These are phyloP conservation scores for Conistra vaccinii DNA, from an alignment of 2,888 invertebrate species.

Conservation along the genomic window DNA sequence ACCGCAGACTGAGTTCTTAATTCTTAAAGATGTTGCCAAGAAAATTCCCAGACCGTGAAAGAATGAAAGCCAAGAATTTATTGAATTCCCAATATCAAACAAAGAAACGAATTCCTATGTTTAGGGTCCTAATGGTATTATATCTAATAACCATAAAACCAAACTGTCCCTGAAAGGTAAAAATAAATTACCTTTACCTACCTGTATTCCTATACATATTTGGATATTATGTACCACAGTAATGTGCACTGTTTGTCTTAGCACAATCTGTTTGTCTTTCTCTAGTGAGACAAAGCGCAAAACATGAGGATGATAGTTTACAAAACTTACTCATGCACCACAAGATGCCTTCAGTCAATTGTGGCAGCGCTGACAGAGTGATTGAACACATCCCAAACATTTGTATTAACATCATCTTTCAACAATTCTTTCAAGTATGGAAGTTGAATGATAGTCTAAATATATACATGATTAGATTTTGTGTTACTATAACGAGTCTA, in stretches of 20 bases:
- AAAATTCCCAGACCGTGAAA: not conserved
- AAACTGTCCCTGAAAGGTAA: not conserved
- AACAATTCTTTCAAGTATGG: not conserved
- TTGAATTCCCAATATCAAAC: not conserved
- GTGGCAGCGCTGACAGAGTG: conserved; percentile 28
- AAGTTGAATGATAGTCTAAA: conserved; percentile 26
- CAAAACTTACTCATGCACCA: conserved; percentile 41
- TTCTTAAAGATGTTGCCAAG: not conserved
- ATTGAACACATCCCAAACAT: conserved; percentile 48
- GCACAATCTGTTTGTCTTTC: conserved; percentile 31
- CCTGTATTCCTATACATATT: not conserved
- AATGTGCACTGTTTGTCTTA: conserved; percentile 11
- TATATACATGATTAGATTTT: conserved; percentile 2
- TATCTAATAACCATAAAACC: not conserved
- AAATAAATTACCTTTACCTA: not conserved
- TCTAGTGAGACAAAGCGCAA: conserved; percentile 19
- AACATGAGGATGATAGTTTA: conserved; percentile 53
- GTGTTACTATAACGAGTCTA: too few relatives aligned
- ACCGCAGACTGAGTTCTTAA: not conserved
- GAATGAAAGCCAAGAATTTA: not conserved
- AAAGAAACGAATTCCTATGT: not conserved
- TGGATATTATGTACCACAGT: not conserved
- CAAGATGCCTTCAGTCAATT: conserved; percentile 20
- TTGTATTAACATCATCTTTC: conserved; percentile 16
- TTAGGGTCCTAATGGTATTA: not conserved